Evolutionary conservation across 2,888 invertebrate species (phyloP).

Genomic region (Synanthedon tipuliformis): DNA sequence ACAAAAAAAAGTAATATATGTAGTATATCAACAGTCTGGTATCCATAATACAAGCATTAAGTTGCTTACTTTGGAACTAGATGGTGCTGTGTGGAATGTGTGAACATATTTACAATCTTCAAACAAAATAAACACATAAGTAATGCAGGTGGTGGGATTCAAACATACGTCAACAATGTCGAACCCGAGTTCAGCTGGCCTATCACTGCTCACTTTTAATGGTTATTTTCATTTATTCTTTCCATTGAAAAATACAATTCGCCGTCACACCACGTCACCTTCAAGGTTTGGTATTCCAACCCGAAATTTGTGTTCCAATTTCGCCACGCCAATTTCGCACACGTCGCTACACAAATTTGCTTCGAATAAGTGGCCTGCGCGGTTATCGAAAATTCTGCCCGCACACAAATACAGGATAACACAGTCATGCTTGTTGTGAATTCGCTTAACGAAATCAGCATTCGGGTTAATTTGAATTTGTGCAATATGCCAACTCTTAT

Average conservation of each 20-base stretch:
- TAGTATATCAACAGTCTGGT: no score
- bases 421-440: background rate
- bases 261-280: background rate
- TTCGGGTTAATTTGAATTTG: background rate
- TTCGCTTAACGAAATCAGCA: background rate
- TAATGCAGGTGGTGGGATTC: no score
- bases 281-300: slow-evolving; percentile 9
- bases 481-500: background rate
- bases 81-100: no score
- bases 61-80: no score
- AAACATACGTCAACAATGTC: no score
- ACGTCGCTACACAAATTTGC: slow-evolving; percentile 45
- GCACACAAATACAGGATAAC: slow-evolving; percentile 4
- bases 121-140: no score
- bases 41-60: no score
- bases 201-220: no score
- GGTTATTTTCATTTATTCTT: background rate
- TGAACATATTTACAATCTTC: no score
- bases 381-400: slow-evolving; percentile 41
- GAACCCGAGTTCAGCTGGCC: no score
- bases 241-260: background rate
- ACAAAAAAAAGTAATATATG: no score
- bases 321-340: slow-evolving; percentile 25
- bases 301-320: slow-evolving; percentile 32
- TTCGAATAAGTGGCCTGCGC: slow-evolving; percentile 40